Conservation (phyloP, 2,888 invertebrate genomes). For the Ectemnius continuus region DNA sequence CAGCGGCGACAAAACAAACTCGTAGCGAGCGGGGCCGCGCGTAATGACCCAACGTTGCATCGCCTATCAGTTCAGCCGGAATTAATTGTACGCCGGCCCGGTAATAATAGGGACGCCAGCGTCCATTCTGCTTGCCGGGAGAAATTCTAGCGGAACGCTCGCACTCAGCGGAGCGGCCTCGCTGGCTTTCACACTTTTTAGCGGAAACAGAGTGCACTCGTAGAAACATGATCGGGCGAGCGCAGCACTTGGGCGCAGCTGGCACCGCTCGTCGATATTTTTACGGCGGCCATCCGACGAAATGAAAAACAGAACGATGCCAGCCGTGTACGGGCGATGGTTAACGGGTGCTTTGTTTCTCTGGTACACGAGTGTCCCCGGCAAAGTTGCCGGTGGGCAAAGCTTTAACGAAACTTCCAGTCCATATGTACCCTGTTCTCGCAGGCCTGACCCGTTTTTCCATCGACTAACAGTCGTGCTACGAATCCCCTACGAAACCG, state of each 20-base stretch:
- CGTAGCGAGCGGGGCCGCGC: slow-evolving; percentile 11
- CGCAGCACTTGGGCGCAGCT: slow-evolving; percentile 1
- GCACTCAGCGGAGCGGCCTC: not conserved
- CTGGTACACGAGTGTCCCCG: too few relatives aligned
- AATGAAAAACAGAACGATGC: too few relatives aligned
- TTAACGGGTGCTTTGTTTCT: too few relatives aligned
- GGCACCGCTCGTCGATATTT: slow-evolving; percentile 1
- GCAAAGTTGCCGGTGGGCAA: too few relatives aligned
- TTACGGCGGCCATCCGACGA: not conserved
- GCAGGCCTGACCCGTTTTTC: too few relatives aligned
- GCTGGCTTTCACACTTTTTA: not conserved
- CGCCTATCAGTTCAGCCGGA: slow-evolving; percentile 16
- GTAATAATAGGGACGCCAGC: slow-evolving; percentile 6
- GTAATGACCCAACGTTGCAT: slow-evolving; percentile 30
- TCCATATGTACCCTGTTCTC: too few relatives aligned
- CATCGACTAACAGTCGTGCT: too few relatives aligned
- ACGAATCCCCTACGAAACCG: too few relatives aligned
- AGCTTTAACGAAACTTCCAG: too few relatives aligned
- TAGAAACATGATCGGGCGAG: slow-evolving; percentile 3
- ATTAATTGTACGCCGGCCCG: slow-evolving; percentile 24
- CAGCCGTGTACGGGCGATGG: too few relatives aligned
- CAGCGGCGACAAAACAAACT: not conserved
- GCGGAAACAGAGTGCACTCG: not conserved
- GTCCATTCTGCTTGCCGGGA: not conserved
- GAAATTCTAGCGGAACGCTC: not conserved